Percentiles rank a stretch among this genome's conserved stretches.
These are phyloP conservation scores for Hipparchia semele DNA, from an alignment of 2,888 invertebrate genomes.

Conservation along the genomic window DNA sequence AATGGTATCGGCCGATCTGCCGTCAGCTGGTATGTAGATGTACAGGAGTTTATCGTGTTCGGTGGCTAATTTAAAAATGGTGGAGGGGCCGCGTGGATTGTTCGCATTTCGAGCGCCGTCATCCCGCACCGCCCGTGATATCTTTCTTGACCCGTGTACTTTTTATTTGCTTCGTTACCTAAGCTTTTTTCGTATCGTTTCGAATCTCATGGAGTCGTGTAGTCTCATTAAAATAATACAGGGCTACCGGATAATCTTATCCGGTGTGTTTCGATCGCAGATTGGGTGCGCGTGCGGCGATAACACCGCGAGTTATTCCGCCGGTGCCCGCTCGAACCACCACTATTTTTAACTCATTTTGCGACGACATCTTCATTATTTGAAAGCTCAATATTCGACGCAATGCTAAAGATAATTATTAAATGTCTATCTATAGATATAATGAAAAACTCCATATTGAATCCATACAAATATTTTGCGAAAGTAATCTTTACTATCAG, in stretches of 20 bases:
- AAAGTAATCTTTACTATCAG: no score
- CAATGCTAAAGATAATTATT: no score
- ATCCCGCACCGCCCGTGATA: conserved; percentile 67
- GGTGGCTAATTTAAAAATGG: conserved; percentile 78
- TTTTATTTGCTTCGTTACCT: conserved; percentile 80
- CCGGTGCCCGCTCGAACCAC: conserved; percentile 75
- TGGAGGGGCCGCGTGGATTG: conserved; percentile 52
- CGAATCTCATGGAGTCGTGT: conserved; percentile 79
- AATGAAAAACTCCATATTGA: no score
- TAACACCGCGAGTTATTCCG: conserved; percentile 79
- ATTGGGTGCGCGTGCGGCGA: conserved; percentile 82
- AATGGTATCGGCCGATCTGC: conserved; percentile 80
- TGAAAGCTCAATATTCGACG: conserved; percentile 51
- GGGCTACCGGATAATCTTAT: conserved; percentile 83
- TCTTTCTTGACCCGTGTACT: conserved; percentile 76
- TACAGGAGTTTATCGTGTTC: conserved; percentile 72
- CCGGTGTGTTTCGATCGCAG: conserved; percentile 81
- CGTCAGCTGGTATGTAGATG: conserved; percentile 81
- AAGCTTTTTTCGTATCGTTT: conserved; percentile 77
- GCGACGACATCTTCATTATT: conserved; percentile 79
- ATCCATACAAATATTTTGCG: no score
- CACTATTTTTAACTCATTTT: conserved; percentile 75
- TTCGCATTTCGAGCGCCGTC: conserved; percentile 60
- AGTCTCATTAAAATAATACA: conserved; percentile 84
- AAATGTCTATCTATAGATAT: no score